phyloP scores from a whole-genome alignment of 2,113 vertebrate genomes.

The Mungos mungo region DNA sequence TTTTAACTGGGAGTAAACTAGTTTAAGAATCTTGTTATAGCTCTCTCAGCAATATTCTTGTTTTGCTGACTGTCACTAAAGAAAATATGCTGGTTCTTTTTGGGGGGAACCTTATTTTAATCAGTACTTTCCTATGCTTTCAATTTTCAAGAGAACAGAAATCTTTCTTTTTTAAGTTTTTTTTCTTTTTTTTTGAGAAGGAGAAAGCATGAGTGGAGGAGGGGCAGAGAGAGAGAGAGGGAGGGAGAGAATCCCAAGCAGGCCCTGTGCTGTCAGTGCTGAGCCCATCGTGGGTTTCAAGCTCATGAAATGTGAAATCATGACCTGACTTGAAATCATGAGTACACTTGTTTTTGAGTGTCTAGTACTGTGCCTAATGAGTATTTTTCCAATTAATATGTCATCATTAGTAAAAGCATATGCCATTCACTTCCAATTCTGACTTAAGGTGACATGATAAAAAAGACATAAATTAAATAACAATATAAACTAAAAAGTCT shows the following conservation, averaged over 20 bases:
- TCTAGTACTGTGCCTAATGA: not conserved
- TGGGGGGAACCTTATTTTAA: not conserved
- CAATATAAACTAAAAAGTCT: not conserved
- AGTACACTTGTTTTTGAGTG: not conserved
- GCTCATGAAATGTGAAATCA: no score
- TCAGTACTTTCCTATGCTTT: slow-evolving; percentile 32
- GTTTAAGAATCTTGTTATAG: not conserved
- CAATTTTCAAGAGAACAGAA: slow-evolving; percentile 5
- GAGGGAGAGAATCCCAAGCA: no score
- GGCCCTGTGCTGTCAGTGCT: no score
- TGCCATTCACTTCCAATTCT: not conserved
- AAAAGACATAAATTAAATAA: slow-evolving; percentile 33
- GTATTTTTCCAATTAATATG: slow-evolving; percentile 32
- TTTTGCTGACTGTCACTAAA: not conserved
- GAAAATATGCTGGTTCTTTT: not conserved
- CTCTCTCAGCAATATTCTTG: not conserved
- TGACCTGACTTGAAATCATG: no score
- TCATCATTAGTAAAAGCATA: not conserved
- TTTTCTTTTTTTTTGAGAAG: no score
- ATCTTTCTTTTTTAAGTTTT: not conserved
- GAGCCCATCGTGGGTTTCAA: no score
- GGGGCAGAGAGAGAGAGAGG: no score
- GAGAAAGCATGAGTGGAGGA: no score
- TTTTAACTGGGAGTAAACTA: slow-evolving; percentile 10
- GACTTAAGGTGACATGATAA: not conserved